A percentile compares a stretch with the other conserved stretches of the same genome.
Conservation (phyloP, 2,113 vertebrate genomes). For the Balaeniceps rex region DNA sequence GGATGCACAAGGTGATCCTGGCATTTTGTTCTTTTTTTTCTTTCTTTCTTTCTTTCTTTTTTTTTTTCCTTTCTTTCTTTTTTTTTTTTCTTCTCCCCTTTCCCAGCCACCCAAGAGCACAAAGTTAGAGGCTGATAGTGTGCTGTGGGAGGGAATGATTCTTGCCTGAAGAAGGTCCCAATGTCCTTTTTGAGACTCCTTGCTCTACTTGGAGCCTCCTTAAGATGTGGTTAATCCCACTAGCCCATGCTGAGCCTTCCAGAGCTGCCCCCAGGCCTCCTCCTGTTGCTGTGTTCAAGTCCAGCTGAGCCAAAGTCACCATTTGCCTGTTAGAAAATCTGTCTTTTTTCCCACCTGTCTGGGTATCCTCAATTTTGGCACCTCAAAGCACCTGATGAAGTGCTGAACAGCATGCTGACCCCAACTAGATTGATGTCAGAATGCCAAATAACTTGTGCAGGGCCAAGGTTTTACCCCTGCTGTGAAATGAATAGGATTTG, state of each 20-base stretch:
- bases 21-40: fast-evolving
- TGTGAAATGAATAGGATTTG: not conserved
- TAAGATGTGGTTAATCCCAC: not conserved
- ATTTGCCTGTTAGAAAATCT: not conserved
- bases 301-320: not conserved
- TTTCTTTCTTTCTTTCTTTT: fast-evolving
- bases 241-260: not conserved
- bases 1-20: not conserved
- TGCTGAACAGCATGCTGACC: not conserved
- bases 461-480: not conserved
- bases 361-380: not conserved
- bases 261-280: not conserved
- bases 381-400: not conserved
- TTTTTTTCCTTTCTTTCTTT: not conserved
- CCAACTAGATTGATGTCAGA: not conserved
- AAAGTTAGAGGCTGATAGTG: not conserved
- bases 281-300: not conserved
- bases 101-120: not conserved
- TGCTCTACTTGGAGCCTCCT: not conserved
- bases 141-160: not conserved
- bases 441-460: not conserved
- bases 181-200: not conserved
- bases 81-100: not conserved
- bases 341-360: not conserved
- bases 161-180: not conserved